phyloP scores from a whole-genome alignment of 2,888 invertebrate genomes.

The Spisula subtruncata region DNA sequence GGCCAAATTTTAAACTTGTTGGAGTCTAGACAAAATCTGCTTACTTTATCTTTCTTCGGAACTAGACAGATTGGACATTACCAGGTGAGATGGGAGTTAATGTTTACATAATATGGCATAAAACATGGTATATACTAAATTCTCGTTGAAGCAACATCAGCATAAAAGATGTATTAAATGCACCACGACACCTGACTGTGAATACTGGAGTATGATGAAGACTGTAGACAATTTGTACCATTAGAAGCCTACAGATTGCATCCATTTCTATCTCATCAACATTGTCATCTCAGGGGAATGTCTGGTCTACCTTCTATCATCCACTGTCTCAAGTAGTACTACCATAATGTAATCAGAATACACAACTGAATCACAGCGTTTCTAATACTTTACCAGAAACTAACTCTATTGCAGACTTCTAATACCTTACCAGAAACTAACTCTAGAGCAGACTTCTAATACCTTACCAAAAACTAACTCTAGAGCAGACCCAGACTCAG shows the following conservation, averaged over 20 bases:
- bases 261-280: constrained; percentile 6
- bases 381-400: background rate
- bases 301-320: constrained; percentile 17
- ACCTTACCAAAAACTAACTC: background rate
- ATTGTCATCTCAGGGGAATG: background rate
- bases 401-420: background rate
- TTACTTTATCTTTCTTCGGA: too few relatives aligned
- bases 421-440: background rate
- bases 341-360: background rate
- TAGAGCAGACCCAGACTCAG: background rate
- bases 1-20: too few relatives aligned
- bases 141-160: background rate
- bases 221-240: background rate
- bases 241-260: background rate
- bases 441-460: background rate
- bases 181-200: background rate
- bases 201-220: background rate
- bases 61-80: too few relatives aligned
- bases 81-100: too few relatives aligned
- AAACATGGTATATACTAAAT: too few relatives aligned
- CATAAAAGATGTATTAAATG: background rate
- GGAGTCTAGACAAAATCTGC: too few relatives aligned
- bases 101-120: too few relatives aligned
- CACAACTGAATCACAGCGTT: background rate
- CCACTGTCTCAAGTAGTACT: background rate